A percentile compares a stretch with the other conserved stretches of the same genome.
Evolutionary conservation across 2,888 invertebrate genomes (phyloP).

Genomic region (Ischnus inquisitorius): DNA sequence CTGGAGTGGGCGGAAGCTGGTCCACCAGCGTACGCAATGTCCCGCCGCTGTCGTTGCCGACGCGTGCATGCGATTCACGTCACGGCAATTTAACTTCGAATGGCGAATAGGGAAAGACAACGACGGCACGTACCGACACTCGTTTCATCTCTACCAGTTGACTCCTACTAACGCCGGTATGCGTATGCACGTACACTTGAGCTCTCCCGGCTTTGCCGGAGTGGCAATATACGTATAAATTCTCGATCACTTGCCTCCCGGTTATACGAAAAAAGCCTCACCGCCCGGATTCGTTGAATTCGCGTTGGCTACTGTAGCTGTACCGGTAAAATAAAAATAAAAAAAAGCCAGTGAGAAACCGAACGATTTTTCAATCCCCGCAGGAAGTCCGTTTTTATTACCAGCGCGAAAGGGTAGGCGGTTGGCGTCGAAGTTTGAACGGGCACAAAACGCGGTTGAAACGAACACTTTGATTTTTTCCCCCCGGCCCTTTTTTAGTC

Average conservation of each 20-base stretch:
- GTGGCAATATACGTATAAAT: slow-evolving; percentile 20
- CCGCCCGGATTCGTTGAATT: slow-evolving; percentile 22
- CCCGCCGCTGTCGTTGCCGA: slow-evolving; percentile 47
- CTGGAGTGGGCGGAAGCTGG: slow-evolving; percentile 10
- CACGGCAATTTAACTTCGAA: slow-evolving; percentile 70
- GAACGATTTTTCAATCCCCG: slow-evolving; percentile 61
- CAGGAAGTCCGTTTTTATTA: slow-evolving; percentile 24
- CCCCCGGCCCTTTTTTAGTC: background rate
- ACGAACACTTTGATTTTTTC: background rate
- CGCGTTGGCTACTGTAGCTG: slow-evolving; percentile 21
- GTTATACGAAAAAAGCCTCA: background rate
- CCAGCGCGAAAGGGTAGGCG: background rate
- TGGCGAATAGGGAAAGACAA: slow-evolving; percentile 67
- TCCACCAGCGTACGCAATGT: slow-evolving; percentile 49
- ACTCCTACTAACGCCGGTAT: slow-evolving; percentile 9
- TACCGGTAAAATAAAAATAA: slow-evolving; percentile 1
- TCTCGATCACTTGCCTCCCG: slow-evolving; percentile 13
- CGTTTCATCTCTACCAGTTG: slow-evolving; percentile 49
- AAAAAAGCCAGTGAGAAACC: slow-evolving; percentile 20
- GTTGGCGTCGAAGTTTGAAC: slow-evolving; percentile 7
- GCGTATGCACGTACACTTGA: background rate
- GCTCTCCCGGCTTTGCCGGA: background rate
- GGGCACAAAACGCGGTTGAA: slow-evolving; percentile 6
- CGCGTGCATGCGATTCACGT: slow-evolving; percentile 70
- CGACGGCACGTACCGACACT: slow-evolving; percentile 67